A percentile compares a stretch with the other conserved stretches of the same genome.
Evolutionary conservation across 2,888 invertebrate genomes (phyloP).

Genomic region (Meteorus cinctellus): DNA sequence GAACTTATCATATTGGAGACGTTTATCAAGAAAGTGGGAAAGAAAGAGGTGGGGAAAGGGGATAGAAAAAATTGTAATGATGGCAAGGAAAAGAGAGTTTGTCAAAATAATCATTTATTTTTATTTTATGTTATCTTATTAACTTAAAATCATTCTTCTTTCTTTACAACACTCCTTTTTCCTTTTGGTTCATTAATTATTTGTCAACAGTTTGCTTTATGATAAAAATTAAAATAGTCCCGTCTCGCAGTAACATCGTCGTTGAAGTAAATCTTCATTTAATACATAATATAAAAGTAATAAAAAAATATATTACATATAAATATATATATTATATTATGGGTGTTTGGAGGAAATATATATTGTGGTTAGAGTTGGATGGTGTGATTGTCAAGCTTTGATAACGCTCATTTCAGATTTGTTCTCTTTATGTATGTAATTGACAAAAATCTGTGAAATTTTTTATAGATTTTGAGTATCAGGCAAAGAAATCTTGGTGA

Average conservation of each 20-base stretch:
- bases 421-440: too few relatives aligned
- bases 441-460: background rate
- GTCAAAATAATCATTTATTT: background rate
- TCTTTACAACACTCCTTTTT: background rate
- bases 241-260: background rate
- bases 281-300: background rate
- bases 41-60: too few relatives aligned
- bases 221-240: background rate
- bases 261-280: too few relatives aligned
- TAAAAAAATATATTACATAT: background rate
- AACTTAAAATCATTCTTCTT: background rate
- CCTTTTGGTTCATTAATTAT: background rate
- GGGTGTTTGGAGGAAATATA: background rate
- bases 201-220: background rate
- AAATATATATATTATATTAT: background rate
- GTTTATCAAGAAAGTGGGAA: background rate
- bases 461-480: background rate
- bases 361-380: background rate
- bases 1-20: slow-evolving; percentile 40
- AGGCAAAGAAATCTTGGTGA: background rate
- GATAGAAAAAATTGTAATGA: too few relatives aligned
- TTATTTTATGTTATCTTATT: background rate
- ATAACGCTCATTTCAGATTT: background rate
- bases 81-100: background rate
- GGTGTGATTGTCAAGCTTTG: background rate